phyloP scores from a whole-genome alignment of 1,140 invertebrate species.

The Neotoxoptera formosana region DNA sequence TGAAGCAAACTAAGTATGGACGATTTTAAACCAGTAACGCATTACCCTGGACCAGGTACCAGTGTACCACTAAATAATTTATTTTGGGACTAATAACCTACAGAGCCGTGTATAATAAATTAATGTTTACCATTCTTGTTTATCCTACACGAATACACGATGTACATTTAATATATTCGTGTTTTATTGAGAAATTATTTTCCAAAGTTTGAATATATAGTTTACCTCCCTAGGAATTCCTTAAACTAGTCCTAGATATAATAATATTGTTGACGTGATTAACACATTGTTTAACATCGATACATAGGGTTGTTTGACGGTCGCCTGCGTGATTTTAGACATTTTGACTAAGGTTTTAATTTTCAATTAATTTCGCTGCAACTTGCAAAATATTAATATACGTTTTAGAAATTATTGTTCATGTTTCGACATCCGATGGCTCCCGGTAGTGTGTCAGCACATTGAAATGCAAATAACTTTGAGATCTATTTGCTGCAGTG shows the following conservation, averaged over 20 bases:
- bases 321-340: neutral
- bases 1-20: neutral
- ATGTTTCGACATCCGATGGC: neutral
- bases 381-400: neutral
- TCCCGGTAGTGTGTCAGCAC: neutral
- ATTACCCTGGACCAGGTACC: neutral
- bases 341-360: neutral
- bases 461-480: neutral
- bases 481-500: neutral
- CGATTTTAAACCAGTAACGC: neutral
- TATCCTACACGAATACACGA: neutral
- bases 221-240: neutral
- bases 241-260: neutral
- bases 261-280: neutral
- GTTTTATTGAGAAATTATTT: neutral
- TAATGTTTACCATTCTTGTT: neutral
- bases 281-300: neutral
- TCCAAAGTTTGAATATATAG: neutral
- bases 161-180: neutral
- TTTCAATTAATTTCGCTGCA: neutral
- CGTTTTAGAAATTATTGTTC: neutral
- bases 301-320: neutral
- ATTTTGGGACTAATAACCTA: neutral
- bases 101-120: neutral
- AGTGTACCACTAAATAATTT: constrained; percentile 3